Base-by-base conservation (phyloP, 2,888 invertebrate species). In the Acleris cristana region DNA sequence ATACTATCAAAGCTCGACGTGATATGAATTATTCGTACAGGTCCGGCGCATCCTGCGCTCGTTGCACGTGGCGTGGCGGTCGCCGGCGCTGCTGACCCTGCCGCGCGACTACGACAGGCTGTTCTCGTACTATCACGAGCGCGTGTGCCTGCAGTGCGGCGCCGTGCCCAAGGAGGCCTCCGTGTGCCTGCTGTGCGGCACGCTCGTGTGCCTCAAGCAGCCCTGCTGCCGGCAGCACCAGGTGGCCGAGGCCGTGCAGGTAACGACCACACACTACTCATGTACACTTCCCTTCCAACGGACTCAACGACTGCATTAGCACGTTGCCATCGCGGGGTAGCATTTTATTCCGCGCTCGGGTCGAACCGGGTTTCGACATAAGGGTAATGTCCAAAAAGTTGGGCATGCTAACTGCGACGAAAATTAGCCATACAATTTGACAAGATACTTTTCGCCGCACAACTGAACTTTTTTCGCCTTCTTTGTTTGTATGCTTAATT, bases 141-240 rank as follows among this genome's bases (percentile, higher is more conserved):
- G 96, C 77, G 95, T 96, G 70, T 99, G 99, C 90, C 94, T 95
- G 75, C 96, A 96, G 81, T 99, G 99, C 91, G 96, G 96, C 81
- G 96, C 96, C 72, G 96, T 97, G 79, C 99, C 99, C 72, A 90
- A 90, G 86, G 88, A 99, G 88, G 97, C 98, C 45, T 97, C 97
- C 75, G 96, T 99, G 74, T 99, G 99, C 87, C 94, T 99, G 76
- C 92, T 98, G 69, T 99, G 99, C 90, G 98, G 98, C 72, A 96
- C 97, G 62, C 96, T 98, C 76, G 97, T 99, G 63, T 99, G 99
- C 87, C 94, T 98, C 78, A 97, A 96, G 89, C 97, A 97, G 87
- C 95, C 94, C 76, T 98, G 98, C 89, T 98, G 98, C 86, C 96
- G 97, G 69, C 96, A 96, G 79, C 95, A 95, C 77, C 96, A 96